Conservation (phyloP, 2,888 invertebrate genomes). For the Strigamia transsilvanica region DNA sequence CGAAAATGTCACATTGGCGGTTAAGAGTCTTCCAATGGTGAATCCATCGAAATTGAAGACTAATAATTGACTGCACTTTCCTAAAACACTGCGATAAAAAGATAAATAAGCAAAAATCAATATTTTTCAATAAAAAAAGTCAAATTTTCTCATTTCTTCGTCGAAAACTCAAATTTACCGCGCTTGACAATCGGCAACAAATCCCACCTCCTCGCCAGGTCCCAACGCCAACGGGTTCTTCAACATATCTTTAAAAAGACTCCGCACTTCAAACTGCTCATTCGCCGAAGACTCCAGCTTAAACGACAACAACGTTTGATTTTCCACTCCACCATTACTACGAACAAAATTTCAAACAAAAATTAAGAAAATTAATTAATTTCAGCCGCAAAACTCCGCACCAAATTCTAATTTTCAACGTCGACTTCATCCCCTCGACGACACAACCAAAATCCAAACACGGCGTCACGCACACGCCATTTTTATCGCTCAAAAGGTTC, state of each 20-base stretch:
- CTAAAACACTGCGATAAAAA: slow-evolving; percentile 46
- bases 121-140: no score
- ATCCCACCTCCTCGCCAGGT: slow-evolving; percentile 11
- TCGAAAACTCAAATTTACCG: not conserved
- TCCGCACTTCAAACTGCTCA: slow-evolving; percentile 5
- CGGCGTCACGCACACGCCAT: not conserved
- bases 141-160: no score
- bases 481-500: not conserved
- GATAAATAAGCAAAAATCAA: no score
- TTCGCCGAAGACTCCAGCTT: not conserved
- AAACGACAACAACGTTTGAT: not conserved
- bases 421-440: not conserved
- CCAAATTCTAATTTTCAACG: not conserved
- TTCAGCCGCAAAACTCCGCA: not conserved
- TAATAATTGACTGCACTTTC: slow-evolving; percentile 4
- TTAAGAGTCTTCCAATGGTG: slow-evolving; percentile 18
- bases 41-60: slow-evolving; percentile 51
- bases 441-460: not conserved
- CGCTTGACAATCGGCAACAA: not conserved
- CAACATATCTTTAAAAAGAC: not conserved
- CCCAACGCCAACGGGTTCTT: not conserved
- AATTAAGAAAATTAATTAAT: not conserved
- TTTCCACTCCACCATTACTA: not conserved
- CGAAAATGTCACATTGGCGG: not conserved
- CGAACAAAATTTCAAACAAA: not conserved